These are phyloP conservation scores for Nymphalis urticae DNA, from an alignment of 2,888 invertebrate genomes.

Conservation along the genomic window DNA sequence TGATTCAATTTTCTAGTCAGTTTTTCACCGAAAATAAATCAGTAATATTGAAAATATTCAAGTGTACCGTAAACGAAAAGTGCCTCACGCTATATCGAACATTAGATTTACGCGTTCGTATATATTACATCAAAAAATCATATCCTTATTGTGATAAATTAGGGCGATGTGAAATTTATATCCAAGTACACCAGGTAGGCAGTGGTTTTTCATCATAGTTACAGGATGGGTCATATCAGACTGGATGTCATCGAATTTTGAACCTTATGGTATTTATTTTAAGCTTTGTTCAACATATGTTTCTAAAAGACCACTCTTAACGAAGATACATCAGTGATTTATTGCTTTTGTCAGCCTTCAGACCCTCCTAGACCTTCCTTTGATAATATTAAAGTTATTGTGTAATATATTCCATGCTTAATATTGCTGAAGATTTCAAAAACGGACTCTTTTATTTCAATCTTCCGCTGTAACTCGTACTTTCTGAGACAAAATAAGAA, in stretches of 20 bases:
- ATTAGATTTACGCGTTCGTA: conserved; percentile 22
- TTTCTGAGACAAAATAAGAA: too few relatives aligned
- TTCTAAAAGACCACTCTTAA: conserved; percentile 12
- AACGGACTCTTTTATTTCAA: conserved; percentile 1
- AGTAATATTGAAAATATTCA: background rate
- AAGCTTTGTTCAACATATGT: background rate
- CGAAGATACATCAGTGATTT: conserved; percentile 31
- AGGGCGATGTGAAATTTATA: conserved; percentile 34
- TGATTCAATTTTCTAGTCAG: background rate
- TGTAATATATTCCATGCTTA: conserved; percentile 20
- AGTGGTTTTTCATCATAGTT: conserved; percentile 36
- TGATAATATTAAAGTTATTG: conserved; percentile 33
- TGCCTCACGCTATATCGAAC: conserved; percentile 5
- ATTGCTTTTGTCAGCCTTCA: conserved; percentile 35
- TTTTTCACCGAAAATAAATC: background rate
- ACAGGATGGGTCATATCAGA: background rate
- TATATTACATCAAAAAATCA: conserved; percentile 35
- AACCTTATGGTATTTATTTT: conserved; percentile 1
- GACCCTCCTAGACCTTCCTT: conserved; percentile 34
- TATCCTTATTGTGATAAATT: conserved; percentile 35
- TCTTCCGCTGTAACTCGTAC: too few relatives aligned
- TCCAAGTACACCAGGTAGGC: conserved; percentile 32
- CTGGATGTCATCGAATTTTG: conserved; percentile 1
- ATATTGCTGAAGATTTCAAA: background rate
- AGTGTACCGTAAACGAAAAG: background rate